phyloP scores from a whole-genome alignment of 1,140 invertebrate genomes.

The Coelopa frigida region DNA sequence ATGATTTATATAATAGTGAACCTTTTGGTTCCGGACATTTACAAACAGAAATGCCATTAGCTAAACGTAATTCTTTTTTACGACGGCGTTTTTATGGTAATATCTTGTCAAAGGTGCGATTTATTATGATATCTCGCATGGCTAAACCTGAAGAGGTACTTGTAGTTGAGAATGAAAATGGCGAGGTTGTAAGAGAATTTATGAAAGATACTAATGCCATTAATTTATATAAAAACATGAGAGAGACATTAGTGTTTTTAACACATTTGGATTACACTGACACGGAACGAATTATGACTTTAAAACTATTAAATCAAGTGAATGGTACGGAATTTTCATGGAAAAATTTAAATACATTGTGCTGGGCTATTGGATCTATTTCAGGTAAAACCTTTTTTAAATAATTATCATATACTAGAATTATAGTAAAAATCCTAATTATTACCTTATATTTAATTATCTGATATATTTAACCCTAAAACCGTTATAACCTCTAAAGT shows the following conservation, averaged over 20 bases:
- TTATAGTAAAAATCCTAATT: background rate
- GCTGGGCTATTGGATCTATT: conserved; percentile 99
- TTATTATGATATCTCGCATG: conserved; percentile 99
- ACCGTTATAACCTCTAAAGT: too few species aligned
- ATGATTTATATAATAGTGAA: conserved; percentile 82
- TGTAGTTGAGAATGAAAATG: conserved; percentile 99
- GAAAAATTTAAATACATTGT: conserved; percentile 99
- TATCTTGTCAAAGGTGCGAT: conserved; percentile 84
- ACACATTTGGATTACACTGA: conserved; percentile 98
- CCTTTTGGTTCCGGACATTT: conserved; percentile 44
- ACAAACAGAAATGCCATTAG: conserved; percentile 45
- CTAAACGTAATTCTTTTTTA: conserved; percentile 42
- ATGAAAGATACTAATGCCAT: conserved; percentile 99
- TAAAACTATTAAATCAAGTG: conserved; percentile 98
- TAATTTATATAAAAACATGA: conserved; percentile 99
- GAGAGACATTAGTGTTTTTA: conserved; percentile 96
- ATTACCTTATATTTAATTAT: background rate
- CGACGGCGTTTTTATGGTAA: conserved; percentile 67
- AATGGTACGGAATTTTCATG: conserved; percentile 99
- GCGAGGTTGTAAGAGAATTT: conserved; percentile 97
- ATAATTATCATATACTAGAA: background rate
- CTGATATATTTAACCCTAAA: too few species aligned
- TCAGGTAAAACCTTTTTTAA: conserved; percentile 57
- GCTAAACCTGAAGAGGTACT: conserved; percentile 99
- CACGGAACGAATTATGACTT: conserved; percentile 98